A percentile compares a stretch with the other conserved stretches of the same genome.
These are phyloP conservation scores for Trachymyrmex septentrionalis DNA, from an alignment of 1,140 invertebrate species.

Conservation along the genomic window DNA sequence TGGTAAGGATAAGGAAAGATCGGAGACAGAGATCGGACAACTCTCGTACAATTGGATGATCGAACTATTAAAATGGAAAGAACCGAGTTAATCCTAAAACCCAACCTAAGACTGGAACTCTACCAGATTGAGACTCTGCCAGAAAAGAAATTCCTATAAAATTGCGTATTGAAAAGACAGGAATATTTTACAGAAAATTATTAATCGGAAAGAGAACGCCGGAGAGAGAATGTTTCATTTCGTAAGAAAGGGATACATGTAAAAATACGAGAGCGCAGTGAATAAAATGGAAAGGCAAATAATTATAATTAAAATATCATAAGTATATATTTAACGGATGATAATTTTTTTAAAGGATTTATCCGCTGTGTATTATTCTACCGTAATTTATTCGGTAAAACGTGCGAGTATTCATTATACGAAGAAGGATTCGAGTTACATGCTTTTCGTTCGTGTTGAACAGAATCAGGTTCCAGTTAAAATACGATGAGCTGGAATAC, in stretches of 20 bases:
- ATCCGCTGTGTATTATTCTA: background rate
- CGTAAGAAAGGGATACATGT: background rate
- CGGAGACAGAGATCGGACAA: slow-evolving; percentile 62
- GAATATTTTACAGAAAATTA: background rate
- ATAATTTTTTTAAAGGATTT: background rate
- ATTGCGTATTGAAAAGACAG: background rate
- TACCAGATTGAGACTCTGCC: too few relatives aligned
- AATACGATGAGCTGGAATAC: slow-evolving; percentile 50
- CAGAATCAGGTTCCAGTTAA: slow-evolving; percentile 46
- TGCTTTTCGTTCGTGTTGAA: slow-evolving; percentile 26
- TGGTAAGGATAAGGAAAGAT: slow-evolving; percentile 54
- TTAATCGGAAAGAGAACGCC: background rate
- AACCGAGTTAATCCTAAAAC: slow-evolving; percentile 19
- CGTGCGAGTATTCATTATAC: background rate
- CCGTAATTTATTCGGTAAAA: background rate
- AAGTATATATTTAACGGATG: background rate
- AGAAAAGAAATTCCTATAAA: slow-evolving; percentile 8
- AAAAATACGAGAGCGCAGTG: background rate
- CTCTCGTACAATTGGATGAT: slow-evolving; percentile 23
- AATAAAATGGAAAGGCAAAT: background rate
- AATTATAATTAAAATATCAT: slow-evolving; percentile 32
- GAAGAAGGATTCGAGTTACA: slow-evolving; percentile 18
- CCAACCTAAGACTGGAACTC: background rate
- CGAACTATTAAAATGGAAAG: slow-evolving; percentile 60
- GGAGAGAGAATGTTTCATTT: background rate